phyloP scores from a whole-genome alignment of 2,888 invertebrate species.

The Agonopterix heracliana region DNA sequence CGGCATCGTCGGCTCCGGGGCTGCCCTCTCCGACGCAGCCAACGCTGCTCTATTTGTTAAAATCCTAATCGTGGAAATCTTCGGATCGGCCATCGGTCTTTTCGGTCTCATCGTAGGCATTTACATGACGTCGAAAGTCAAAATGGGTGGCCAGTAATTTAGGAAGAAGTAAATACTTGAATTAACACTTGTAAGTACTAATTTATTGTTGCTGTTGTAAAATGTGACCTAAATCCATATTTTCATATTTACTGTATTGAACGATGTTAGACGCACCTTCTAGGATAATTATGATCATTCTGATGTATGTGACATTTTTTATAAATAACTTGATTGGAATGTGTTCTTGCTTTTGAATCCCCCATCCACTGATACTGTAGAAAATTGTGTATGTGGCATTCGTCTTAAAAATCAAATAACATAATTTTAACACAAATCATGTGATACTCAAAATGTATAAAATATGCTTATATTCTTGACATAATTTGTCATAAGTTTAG shows the following conservation, averaged over 20 bases:
- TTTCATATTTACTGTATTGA: conserved; percentile 10
- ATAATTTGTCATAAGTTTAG: no score
- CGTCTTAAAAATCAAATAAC: no score
- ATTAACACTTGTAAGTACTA: conserved; percentile 59
- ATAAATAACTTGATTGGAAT: background rate
- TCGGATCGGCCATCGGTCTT: conserved; percentile 98
- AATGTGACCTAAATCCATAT: conserved; percentile 10
- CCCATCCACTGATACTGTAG: no score
- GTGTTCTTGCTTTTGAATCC: background rate
- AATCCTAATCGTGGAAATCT: conserved; percentile 99
- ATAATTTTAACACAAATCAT: no score
- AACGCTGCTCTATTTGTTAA: conserved; percentile 97
- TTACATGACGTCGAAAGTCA: conserved; percentile 90
- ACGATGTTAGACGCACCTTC: conserved; percentile 6
- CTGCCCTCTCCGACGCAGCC: conserved; percentile 98
- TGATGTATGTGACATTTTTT: background rate
- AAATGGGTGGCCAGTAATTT: conserved; percentile 82
- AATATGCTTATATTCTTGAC: no score
- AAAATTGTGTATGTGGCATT: no score
- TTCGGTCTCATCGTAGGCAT: conserved; percentile 99
- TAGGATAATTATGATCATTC: conserved; percentile 1
- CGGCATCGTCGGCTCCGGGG: conserved; percentile 98
- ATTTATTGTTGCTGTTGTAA: conserved; percentile 16
- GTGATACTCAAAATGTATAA: no score
- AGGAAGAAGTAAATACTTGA: conserved; percentile 47